These are phyloP conservation scores for Phyllostomus hastatus DNA, from an alignment of 2,113 vertebrate species.

Conservation along the genomic window DNA sequence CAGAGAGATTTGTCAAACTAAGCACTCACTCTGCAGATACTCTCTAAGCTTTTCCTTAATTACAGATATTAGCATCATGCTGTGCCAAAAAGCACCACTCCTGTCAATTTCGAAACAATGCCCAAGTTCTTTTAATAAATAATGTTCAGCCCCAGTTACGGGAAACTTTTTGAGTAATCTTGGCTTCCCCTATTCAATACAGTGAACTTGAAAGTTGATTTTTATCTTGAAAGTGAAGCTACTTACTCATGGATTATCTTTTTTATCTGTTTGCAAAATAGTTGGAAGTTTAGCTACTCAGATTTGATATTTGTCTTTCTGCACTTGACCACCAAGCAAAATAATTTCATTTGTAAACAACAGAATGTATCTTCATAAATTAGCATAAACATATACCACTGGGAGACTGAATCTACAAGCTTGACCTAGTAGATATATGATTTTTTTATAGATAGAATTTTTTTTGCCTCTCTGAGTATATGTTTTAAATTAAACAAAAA, in stretches of 20 bases:
- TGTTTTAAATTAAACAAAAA: conserved; percentile 42
- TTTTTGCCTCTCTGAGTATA: neutral
- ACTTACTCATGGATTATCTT: conserved; percentile 69
- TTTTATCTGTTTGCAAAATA: conserved; percentile 61
- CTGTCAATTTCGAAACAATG: conserved; percentile 50
- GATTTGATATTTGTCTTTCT: conserved; percentile 66
- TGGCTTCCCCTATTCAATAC: conserved; percentile 16
- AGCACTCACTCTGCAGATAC: conserved; percentile 57
- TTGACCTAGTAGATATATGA: conserved; percentile 21
- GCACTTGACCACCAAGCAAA: conserved; percentile 50
- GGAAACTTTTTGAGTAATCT: conserved; percentile 64
- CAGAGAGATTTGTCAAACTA: conserved; percentile 57
- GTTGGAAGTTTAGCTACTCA: conserved; percentile 45
- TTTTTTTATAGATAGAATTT: neutral
- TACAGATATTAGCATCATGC: conserved; percentile 67
- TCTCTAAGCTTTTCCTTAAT: conserved; percentile 68
- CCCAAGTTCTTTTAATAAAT: conserved; percentile 66
- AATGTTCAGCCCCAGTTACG: conserved; percentile 45
- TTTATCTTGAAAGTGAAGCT: conserved; percentile 63
- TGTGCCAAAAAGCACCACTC: conserved; percentile 59
- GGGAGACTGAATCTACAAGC: conserved; percentile 48
- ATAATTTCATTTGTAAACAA: conserved; percentile 58
- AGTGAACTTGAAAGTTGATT: conserved; percentile 60
- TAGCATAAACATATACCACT: conserved; percentile 22
- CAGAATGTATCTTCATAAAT: conserved; percentile 54